Percentiles rank a stretch among this genome's conserved stretches.
These are phyloP conservation scores for Carcina quercana DNA, from an alignment of 2,888 invertebrate genomes.

Conservation along the genomic window DNA sequence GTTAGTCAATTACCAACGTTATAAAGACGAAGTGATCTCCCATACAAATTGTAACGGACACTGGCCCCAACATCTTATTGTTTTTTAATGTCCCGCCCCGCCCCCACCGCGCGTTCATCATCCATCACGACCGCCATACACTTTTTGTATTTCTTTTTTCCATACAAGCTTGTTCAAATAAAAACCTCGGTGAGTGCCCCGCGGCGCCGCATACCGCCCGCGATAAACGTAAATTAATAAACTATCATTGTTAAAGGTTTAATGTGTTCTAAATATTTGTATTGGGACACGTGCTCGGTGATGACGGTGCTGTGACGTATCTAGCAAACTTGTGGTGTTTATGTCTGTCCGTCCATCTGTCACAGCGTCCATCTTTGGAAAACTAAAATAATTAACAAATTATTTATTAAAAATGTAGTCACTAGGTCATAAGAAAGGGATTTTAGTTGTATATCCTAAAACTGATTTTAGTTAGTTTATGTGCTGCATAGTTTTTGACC, in stretches of 20 bases:
- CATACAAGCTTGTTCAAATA: conserved; percentile 39
- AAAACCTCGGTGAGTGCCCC: conserved; percentile 43
- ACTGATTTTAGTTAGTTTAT: no score
- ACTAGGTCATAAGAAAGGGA: no score
- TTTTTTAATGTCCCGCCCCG: conserved; percentile 65
- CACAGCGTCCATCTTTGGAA: no score
- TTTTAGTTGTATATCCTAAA: no score
- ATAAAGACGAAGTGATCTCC: conserved; percentile 50
- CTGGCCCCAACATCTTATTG: conserved; percentile 59
- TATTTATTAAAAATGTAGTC: no score
- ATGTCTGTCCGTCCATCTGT: no score
- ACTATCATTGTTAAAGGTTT: conserved; percentile 10
- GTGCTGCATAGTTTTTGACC: no score
- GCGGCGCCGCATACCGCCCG: conserved; percentile 57
- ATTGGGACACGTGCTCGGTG: neutral
- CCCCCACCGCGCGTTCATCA: conserved; percentile 49
- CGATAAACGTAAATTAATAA: conserved; percentile 64
- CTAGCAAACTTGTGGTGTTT: no score
- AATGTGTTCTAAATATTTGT: conserved; percentile 1
- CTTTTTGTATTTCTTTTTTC: conserved; percentile 28
- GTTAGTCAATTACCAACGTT: no score
- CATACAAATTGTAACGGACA: conserved; percentile 64
- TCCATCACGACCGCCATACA: conserved; percentile 46
- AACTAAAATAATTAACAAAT: no score
- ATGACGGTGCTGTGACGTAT: no score